Percentiles rank a stretch among this genome's conserved stretches.
Evolutionary conservation across 2,113 vertebrate genomes (phyloP).

Genomic region (Prolemur simus): DNA sequence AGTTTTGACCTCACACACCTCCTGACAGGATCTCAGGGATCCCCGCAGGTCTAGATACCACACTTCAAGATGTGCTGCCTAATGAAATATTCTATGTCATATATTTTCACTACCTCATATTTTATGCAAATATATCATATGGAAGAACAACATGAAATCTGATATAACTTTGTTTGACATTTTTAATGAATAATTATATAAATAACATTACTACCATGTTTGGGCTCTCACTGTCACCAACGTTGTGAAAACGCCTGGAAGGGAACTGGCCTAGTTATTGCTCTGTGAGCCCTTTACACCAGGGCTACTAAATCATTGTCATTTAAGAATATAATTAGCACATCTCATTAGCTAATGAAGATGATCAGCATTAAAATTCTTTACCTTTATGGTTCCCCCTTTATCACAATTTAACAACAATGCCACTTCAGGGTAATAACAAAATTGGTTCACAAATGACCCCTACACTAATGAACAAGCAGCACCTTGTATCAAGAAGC

Average conservation of each 20-base stretch:
- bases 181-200: slow-evolving; percentile 37
- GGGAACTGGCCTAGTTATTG: neutral
- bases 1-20: neutral
- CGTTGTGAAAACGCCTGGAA: neutral
- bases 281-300: neutral
- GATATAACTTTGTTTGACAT: neutral
- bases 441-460: slow-evolving; percentile 54
- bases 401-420: slow-evolving; percentile 62
- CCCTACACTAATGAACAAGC: neutral
- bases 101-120: neutral
- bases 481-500: slow-evolving; percentile 13
- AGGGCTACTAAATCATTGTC: slow-evolving; percentile 64
- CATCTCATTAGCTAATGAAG: slow-evolving; percentile 71
- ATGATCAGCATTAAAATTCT: slow-evolving; percentile 68
- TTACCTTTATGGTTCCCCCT: slow-evolving; percentile 49
- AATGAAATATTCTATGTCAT: neutral
- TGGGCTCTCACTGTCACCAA: neutral
- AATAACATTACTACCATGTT: neutral
- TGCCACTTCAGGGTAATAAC: neutral
- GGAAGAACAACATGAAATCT: neutral
- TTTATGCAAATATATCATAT: neutral
- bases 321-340: slow-evolving; percentile 73
- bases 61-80: neutral
- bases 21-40: neutral
- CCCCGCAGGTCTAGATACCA: neutral